Conservation (phyloP, 2,888 invertebrate species). For the Agapostemon virescens region DNA sequence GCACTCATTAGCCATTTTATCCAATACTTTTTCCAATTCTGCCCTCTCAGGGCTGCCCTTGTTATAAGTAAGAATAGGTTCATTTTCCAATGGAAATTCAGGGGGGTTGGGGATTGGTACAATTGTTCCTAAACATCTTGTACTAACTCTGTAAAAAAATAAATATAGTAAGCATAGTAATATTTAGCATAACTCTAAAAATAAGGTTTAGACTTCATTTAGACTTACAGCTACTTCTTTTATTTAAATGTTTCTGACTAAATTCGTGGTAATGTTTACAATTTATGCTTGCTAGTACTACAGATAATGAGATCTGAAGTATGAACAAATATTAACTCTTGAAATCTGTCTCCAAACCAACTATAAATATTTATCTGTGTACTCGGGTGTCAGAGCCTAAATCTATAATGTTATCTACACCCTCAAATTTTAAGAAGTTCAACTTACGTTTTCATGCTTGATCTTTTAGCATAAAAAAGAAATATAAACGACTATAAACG, state of each 20-base stretch:
- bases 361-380: conserved; percentile 63
- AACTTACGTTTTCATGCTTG: background rate
- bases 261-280: conserved; percentile 13
- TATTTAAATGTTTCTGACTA: background rate
- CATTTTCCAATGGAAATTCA: conserved; percentile 88
- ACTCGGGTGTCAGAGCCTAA: conserved; percentile 34
- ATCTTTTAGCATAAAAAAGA: background rate
- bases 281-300: conserved; percentile 6
- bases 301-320: conserved; percentile 10
- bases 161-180: conserved; percentile 20
- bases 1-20: conserved; percentile 84
- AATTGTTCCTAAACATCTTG: conserved; percentile 84
- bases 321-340: conserved; percentile 48
- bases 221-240: background rate
- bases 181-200: no score
- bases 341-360: conserved; percentile 35
- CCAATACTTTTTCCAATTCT: conserved; percentile 87
- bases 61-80: conserved; percentile 90
- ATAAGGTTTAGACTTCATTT: background rate
- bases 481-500: background rate
- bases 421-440: background rate
- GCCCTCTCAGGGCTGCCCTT: conserved; percentile 91
- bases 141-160: conserved; percentile 75
- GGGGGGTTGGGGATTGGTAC: conserved; percentile 85
- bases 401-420: conserved; percentile 62